Base-by-base conservation (phyloP, 2,113 vertebrate species). In the Meriones unguiculatus region DNA sequence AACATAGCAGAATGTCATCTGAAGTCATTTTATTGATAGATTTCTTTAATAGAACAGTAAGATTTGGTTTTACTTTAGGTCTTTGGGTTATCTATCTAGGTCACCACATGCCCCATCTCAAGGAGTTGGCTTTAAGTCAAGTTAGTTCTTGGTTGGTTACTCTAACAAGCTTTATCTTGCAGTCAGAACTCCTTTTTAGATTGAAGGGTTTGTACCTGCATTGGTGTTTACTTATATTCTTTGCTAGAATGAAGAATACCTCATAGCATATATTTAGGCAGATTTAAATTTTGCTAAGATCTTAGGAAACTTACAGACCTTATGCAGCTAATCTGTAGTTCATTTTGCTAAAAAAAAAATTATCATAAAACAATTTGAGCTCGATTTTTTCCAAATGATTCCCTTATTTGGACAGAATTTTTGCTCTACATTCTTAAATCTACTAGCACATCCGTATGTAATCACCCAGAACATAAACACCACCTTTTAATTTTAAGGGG, bases 361-460 rank as follows among this genome's bases (percentile, higher is more conserved):
- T 82, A 14, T 86, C 17, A 86, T 72, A 69, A 80, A 75, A 62
- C 59, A 76, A 57, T 87, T 41, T 57, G 52, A 93, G 18, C 5
- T 15, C 57, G 1, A 35, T 92, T 93, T 95, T 81, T 4, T 85
- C 18, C 41, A 76, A 70, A 92, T 8, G 62, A 8, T 87, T 7
- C 54, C 24, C 24, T 89, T 92, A 90, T 81, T 92, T 82, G 28
- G 32, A 28, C 38, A 92, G 41, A 90, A 81, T 41, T 90, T 90
- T 8, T 82, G 24, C 30, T 87, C 81, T 41, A 3, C 38, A 64
- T 69, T 94, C 52, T 87, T 90, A 81, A 92, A 62, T 95, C 38
- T 54, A 25, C 41, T 46, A 32, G 20, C 11, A 69, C 12, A 92
- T 90, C 38, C 20, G 32, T 82, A 82, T 82, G 24, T 76, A 28